A percentile compares a stretch with the other conserved stretches of the same genome.
Conservation (phyloP, 2,797 vertebrate genomes). For the Corythornis leucogaster region DNA sequence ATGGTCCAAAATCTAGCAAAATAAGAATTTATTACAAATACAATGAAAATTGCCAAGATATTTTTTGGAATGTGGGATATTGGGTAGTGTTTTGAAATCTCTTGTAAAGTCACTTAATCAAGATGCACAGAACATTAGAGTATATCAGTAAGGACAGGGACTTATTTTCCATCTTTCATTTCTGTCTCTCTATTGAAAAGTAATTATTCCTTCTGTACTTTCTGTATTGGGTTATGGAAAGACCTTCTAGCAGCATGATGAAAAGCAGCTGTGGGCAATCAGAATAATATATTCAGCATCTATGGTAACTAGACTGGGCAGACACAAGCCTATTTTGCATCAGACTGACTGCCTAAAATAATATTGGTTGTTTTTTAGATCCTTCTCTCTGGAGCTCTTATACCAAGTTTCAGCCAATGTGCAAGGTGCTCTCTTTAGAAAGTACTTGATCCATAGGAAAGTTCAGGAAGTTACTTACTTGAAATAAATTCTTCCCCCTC, state of each 20-base stretch:
- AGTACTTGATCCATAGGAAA: background rate
- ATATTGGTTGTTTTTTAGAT: slow-evolving; percentile 13
- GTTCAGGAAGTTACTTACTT: background rate
- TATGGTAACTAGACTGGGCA: background rate
- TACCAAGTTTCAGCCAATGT: background rate
- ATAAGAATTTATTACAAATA: slow-evolving; percentile 9
- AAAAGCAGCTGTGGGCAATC: slow-evolving; percentile 47
- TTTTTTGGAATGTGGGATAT: background rate
- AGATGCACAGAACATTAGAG: background rate
- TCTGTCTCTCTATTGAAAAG: slow-evolving; percentile 41
- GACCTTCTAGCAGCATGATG: slow-evolving; percentile 8
- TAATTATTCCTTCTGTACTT: slow-evolving; percentile 38
- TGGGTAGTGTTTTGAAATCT: background rate
- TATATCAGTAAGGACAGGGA: background rate
- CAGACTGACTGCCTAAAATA: slow-evolving; percentile 19
- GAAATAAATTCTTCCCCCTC: background rate
- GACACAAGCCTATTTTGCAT: slow-evolving; percentile 8
- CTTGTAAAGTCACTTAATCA: background rate
- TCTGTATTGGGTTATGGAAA: slow-evolving; percentile 44
- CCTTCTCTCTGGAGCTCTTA: background rate
- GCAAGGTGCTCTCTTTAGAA: background rate
- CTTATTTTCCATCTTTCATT: slow-evolving; percentile 29
- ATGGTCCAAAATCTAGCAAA: background rate
- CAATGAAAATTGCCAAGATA: background rate
- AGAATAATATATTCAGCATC: slow-evolving; percentile 13